A percentile compares a stretch with the other conserved stretches of the same genome.
These are phyloP conservation scores for Oryzias sinensis DNA, from an alignment of 2,797 vertebrate genomes.

Conservation along the genomic window DNA sequence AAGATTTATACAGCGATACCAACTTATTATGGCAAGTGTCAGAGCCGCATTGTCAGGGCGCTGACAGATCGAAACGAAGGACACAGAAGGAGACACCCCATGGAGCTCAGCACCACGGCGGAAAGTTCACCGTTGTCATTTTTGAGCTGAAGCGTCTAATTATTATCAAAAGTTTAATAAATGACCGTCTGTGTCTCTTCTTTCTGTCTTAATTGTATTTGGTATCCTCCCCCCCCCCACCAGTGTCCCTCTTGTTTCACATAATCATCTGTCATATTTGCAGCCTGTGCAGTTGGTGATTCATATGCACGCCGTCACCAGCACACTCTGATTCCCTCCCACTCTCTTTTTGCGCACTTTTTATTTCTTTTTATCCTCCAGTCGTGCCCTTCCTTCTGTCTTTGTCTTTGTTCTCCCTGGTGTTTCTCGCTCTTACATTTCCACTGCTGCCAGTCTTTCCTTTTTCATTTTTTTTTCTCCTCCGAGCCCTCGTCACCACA, in stretches of 20 bases:
- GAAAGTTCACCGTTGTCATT: slow-evolving; percentile 30
- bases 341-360: slow-evolving; percentile 38
- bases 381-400: slow-evolving; percentile 32
- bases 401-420: slow-evolving; percentile 39
- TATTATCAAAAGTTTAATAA: slow-evolving; percentile 43
- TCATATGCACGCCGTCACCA: slow-evolving; percentile 45
- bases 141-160: slow-evolving; percentile 36
- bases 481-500: slow-evolving; percentile 39
- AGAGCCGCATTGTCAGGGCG: slow-evolving; percentile 41
- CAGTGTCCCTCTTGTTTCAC: slow-evolving; percentile 28
- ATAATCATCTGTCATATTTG: slow-evolving; percentile 53
- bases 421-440: slow-evolving; percentile 31
- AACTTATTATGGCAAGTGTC: slow-evolving; percentile 47
- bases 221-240: slow-evolving; percentile 20
- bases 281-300: slow-evolving; percentile 48
- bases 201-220: slow-evolving; percentile 26
- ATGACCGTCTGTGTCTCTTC: slow-evolving; percentile 26
- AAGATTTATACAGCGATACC: slow-evolving; percentile 44
- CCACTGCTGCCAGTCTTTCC: slow-evolving; percentile 28
- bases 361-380: slow-evolving; percentile 43
- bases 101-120: slow-evolving; percentile 16
- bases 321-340: slow-evolving; percentile 43
- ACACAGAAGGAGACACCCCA: not conserved
- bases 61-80: slow-evolving; percentile 28
- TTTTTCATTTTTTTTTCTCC: slow-evolving; percentile 1